phyloP scores from a whole-genome alignment of 2,113 vertebrate genomes.

The Haemorhous mexicanus region DNA sequence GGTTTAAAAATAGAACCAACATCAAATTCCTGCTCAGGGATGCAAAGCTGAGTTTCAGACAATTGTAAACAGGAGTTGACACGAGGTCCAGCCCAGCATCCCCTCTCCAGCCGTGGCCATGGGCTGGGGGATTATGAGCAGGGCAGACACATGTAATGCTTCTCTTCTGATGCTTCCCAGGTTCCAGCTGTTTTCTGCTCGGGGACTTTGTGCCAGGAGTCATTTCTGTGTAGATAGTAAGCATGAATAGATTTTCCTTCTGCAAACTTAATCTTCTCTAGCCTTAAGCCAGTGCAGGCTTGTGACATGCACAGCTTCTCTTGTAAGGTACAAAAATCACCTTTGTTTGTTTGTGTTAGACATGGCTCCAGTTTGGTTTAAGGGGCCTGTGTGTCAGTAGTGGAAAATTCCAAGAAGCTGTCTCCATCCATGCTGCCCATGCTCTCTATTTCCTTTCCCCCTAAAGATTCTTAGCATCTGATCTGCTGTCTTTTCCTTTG shows the following conservation, averaged over 20 bases:
- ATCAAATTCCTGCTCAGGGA: background rate
- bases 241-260: background rate
- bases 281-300: background rate
- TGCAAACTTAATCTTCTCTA: background rate
- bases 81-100: background rate
- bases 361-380: background rate
- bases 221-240: background rate
- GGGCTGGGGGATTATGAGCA: background rate
- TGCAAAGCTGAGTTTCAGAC: background rate
- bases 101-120: background rate
- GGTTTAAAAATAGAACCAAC: background rate
- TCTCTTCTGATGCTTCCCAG: background rate
- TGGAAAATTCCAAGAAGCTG: background rate
- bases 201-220: background rate
- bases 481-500: background rate
- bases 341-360: background rate
- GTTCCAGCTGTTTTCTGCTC: background rate
- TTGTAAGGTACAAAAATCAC: background rate
- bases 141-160: background rate
- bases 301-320: background rate
- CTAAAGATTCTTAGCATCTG: background rate
- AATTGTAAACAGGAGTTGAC: background rate
- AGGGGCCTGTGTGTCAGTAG: background rate
- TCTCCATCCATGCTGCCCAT: background rate
- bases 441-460: background rate